Conservation (phyloP, 53 echinoderm and acorn worm species). For the Apostichopus leukothele region DNA sequence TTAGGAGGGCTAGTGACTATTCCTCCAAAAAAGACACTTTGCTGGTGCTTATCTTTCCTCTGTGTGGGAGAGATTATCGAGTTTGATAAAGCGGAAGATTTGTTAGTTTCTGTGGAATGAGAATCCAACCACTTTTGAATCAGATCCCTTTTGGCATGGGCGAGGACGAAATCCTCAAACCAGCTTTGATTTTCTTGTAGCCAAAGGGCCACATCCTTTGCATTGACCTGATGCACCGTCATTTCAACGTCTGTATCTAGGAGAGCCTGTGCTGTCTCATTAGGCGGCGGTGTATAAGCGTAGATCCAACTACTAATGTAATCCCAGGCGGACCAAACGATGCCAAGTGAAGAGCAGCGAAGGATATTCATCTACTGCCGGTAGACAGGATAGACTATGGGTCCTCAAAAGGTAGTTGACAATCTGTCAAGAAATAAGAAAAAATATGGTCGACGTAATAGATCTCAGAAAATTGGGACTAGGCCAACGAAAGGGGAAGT, state of each 20-base stretch:
- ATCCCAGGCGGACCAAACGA: constrained; percentile 55
- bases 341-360: constrained; percentile 52
- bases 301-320: constrained; percentile 54
- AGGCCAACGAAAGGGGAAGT: no score
- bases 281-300: constrained; percentile 30
- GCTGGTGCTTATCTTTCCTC: constrained; percentile 2
- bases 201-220: constrained; percentile 83
- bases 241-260: constrained; percentile 16
- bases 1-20: constrained; percentile 18
- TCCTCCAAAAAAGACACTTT: constrained; percentile 49
- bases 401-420: background rate
- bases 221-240: constrained; percentile 42
- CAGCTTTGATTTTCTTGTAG: constrained; percentile 80
- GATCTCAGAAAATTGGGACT: no score
- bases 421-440: constrained; percentile 2
- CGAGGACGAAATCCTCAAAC: constrained; percentile 91
- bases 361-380: constrained; percentile 60
- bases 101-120: constrained; percentile 52
- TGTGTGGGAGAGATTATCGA: constrained; percentile 38
- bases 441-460: background rate
- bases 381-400: background rate
- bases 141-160: constrained; percentile 64
- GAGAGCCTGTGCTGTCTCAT: constrained; percentile 46
- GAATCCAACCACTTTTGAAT: constrained; percentile 81
- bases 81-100: constrained; percentile 14